Evolutionary conservation across 2,113 vertebrate genomes (phyloP), one percentile per base, ranked within the genome.

Genomic region (Hydrochoerus hydrochaeris): DNA sequence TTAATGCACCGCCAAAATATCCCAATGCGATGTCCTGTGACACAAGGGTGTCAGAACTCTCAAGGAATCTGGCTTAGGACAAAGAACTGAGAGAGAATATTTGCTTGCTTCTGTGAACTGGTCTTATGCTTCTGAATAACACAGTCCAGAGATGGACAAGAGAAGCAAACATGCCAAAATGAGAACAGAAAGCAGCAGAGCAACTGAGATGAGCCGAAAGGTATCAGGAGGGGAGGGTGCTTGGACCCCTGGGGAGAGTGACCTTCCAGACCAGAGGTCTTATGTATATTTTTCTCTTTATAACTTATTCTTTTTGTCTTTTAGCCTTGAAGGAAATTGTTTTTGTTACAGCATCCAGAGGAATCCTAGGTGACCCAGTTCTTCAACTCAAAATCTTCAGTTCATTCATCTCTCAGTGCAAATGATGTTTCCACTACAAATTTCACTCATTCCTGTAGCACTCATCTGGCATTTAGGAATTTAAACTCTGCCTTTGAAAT

Each of bases 371-470:
- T 41, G 35, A 80, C 41, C 38, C 24, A 88, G 13, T 1, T 44
- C 1, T 85, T 69, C 54, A 81, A 78, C 28, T 90, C 32, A 71
- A 71, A 63, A 54, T 77, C 77, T 94, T 26, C 8, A 92, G 44
- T 28, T 96, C 26, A 54, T 89, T 77, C 75, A 60, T 41, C 13
- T 65, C 38, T 83, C 52, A 71, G 60, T 67, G 26, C 73, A 95
- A 89, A 80, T 44, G 26, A 60, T 84, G n/a, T 19, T 38, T 16
- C 26, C 1, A 35, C 22, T 60, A 16, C 11, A 49, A 52, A 87
- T 38, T 16, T 44, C 32, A 60, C 22, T 71, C 38, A 60, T 69
- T 83, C 38, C 46, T 11, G 57, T 60, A 17, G 14, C 49, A 85
- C 26, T 62, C 38, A 44, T 84, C 65, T 62, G 58, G 26, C 14